These are phyloP conservation scores for Aphodius sticticus DNA, from an alignment of 2,888 invertebrate species.

Conservation along the genomic window DNA sequence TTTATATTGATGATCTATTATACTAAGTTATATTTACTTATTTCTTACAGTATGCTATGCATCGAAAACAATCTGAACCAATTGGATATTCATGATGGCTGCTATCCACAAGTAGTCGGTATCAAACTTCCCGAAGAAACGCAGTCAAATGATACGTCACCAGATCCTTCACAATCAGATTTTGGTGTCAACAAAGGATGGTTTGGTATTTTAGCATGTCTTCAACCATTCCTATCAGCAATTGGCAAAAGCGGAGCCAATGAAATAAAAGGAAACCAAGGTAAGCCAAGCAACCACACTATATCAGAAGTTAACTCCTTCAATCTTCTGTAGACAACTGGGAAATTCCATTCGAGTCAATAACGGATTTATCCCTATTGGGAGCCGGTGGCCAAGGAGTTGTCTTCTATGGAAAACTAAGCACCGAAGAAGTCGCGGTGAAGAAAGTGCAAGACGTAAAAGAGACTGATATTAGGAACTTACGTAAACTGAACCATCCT, in stretches of 20 bases:
- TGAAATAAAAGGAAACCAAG: constrained; percentile 72
- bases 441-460: constrained; percentile 93
- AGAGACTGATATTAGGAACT: constrained; percentile 92
- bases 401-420: constrained; percentile 87
- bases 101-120: constrained; percentile 49
- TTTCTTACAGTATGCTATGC: constrained; percentile 67
- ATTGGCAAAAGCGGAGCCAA: constrained; percentile 79
- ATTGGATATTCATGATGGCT: constrained; percentile 57
- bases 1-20: not conserved
- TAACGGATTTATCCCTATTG: constrained; percentile 88
- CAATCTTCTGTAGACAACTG: constrained; percentile 73
- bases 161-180: constrained; percentile 58
- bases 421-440: constrained; percentile 89
- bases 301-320: constrained; percentile 30
- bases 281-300: constrained; percentile 54
- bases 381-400: constrained; percentile 97
- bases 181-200: constrained; percentile 70
- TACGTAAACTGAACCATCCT: constrained; percentile 92
- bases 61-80: constrained; percentile 71
- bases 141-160: constrained; percentile 60
- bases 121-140: constrained; percentile 59
- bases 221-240: constrained; percentile 87
- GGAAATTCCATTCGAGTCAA: constrained; percentile 94
- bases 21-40: not conserved
- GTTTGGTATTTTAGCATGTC: constrained; percentile 88